These are phyloP conservation scores for Ceratina australensis DNA, from an alignment of 1,140 invertebrate genomes.

Conservation along the genomic window DNA sequence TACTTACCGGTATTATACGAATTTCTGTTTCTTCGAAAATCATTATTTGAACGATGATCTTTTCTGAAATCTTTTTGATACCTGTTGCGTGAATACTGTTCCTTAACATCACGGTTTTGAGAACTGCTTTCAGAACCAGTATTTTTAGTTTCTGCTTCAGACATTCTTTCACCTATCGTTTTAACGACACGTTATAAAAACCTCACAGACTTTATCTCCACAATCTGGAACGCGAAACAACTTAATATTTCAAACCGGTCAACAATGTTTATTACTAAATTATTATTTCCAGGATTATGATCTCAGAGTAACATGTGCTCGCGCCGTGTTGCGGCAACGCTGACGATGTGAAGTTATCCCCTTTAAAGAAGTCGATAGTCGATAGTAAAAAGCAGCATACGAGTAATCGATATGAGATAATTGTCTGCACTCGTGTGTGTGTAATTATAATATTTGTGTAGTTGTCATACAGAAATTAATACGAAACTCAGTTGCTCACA, in stretches of 20 bases:
- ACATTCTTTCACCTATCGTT: background rate
- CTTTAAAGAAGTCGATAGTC: background rate
- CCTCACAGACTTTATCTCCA: background rate
- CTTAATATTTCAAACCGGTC: no score
- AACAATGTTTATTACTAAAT: background rate
- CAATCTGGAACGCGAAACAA: no score
- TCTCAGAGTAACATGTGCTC: background rate
- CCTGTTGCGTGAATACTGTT: background rate
- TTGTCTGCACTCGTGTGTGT: background rate
- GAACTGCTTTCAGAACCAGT: background rate
- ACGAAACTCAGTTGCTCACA: background rate
- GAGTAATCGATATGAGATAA: background rate
- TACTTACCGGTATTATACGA: slow-evolving; percentile 15
- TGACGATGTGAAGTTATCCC: no score
- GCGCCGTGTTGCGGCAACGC: background rate
- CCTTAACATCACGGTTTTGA: background rate
- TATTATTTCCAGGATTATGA: background rate
- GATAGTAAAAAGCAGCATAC: background rate
- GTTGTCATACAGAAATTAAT: slow-evolving; percentile 6
- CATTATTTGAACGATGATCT: background rate
- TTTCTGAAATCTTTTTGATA: slow-evolving; percentile 6
- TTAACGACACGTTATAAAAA: background rate
- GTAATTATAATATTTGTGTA: background rate
- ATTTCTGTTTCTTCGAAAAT: background rate
- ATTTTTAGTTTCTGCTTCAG: background rate